Base-by-base conservation (phyloP, 2,888 invertebrate genomes). In the Synanthedon formicaeformis region DNA sequence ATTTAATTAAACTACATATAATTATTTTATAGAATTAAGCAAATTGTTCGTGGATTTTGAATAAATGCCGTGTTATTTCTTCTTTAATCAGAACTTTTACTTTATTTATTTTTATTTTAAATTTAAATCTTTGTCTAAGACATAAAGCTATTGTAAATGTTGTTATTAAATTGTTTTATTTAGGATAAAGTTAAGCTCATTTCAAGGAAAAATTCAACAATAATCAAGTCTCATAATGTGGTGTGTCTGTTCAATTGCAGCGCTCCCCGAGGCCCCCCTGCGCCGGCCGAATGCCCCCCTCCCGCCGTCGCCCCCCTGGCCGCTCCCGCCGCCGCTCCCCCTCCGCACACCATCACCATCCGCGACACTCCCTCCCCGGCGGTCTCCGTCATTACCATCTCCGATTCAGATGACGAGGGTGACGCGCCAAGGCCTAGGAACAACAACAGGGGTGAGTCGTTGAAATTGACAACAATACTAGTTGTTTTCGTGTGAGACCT, bases 321-420 rank as follows among this genome's bases (percentile, higher is more conserved):
- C 77, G 58, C 50, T 58, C 58, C 55, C 65, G 66, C 50, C 77
- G 83, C 56, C 78, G 76, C 59, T 78, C 78, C 60, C 74, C 58
- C 74, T 45, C 93, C 94, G 65, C 96, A 95, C 71, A 97, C 97
- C 13, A 97, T 98, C 72, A 97, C 97, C 54, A 97, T 98, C 67
- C 92, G 96, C 61, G 97, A 97, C 81, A 96, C 98, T 27, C 98
- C 98, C 1, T 97, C 97, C 40, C 97, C 97, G 3, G 94, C 96
- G 50, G 96, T 95, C 51, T 96, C 97, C 54, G 96, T 98, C 64
- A 98, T 98, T 71, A 98, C 97, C 48, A 96, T 97, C 67, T 96
- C 95, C 14, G 98, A 98, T 75, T 97, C 96, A 65, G 97, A 97
- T 73, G 97, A 97, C 72, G 97, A 98, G 57, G 67, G 62, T 4